Evolutionary conservation across 2,113 vertebrate species (phyloP).

Genomic region (Syngnathoides biaculeatus): DNA sequence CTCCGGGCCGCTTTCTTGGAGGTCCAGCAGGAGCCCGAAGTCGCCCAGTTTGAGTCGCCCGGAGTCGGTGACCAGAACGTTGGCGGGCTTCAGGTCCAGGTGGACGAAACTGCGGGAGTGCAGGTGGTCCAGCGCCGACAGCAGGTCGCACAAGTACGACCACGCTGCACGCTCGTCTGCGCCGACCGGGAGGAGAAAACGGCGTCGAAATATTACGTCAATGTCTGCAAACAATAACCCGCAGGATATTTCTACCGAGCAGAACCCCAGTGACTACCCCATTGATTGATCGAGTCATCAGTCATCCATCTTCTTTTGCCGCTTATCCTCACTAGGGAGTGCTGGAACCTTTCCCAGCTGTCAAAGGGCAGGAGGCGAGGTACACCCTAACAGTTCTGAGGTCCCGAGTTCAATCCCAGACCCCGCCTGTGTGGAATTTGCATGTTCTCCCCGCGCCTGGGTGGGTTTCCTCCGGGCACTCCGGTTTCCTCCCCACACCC

Average conservation of each 20-base stretch:
- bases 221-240: background rate
- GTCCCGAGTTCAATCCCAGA: no score
- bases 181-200: background rate
- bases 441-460: no score
- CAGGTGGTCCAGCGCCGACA: slow-evolving; percentile 80
- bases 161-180: slow-evolving; percentile 76
- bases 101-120: slow-evolving; percentile 80
- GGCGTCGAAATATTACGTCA: background rate
- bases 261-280: background rate
- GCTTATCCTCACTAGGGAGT: no score
- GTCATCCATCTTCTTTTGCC: no score
- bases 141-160: slow-evolving; percentile 81
- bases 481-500: no score
- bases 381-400: no score
- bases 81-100: slow-evolving; percentile 86
- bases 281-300: no score
- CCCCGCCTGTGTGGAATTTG: no score
- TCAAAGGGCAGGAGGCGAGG: no score
- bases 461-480: no score
- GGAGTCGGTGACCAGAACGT: slow-evolving; percentile 80
- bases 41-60: slow-evolving; percentile 85
- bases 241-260: no score
- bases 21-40: slow-evolving; percentile 82
- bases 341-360: no score
- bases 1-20: slow-evolving; percentile 36